A percentile compares a stretch with the other conserved stretches of the same genome.
Conservation (phyloP, 2,888 invertebrate species). For the Dorcus parallelipipedus region DNA sequence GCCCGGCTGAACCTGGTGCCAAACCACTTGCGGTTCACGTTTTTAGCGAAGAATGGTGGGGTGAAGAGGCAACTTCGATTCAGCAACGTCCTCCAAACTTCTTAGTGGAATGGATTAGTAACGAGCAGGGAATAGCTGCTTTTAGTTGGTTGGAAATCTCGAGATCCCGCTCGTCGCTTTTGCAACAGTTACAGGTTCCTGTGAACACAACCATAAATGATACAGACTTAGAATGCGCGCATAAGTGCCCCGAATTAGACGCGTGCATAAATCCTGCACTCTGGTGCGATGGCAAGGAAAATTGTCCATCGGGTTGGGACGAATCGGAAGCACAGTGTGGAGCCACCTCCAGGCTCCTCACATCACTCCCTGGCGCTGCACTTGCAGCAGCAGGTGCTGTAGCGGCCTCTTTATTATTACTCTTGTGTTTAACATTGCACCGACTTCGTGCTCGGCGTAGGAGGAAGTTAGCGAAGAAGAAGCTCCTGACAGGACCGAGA, state of each 20-base stretch:
- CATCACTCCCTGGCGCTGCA: constrained; percentile 55
- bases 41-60: constrained; percentile 77
- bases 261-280: constrained; percentile 73
- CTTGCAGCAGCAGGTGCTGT: constrained; percentile 58
- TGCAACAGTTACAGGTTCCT: constrained; percentile 57
- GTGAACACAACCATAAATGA: constrained; percentile 53
- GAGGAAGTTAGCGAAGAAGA: constrained; percentile 53
- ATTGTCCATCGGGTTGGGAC: constrained; percentile 67
- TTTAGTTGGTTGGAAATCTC: constrained; percentile 77
- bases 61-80: constrained; percentile 39
- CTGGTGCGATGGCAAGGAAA: constrained; percentile 71
- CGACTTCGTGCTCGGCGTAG: constrained; percentile 55
- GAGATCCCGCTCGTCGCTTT: constrained; percentile 59
- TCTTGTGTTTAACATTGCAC: constrained; percentile 58
- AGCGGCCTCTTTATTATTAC: constrained; percentile 56
- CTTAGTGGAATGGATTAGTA: constrained; percentile 65
- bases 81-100: constrained; percentile 57
- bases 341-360: constrained; percentile 51
- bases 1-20: constrained; percentile 67
- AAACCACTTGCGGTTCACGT: constrained; percentile 69
- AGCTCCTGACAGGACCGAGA: constrained; percentile 54
- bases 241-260: constrained; percentile 69
- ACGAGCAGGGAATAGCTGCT: constrained; percentile 72
- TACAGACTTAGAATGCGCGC: constrained; percentile 57
- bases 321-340: constrained; percentile 68